These are phyloP conservation scores for Chaenodraco wilsoni DNA, from an alignment of 2,797 vertebrate species.

Conservation along the genomic window DNA sequence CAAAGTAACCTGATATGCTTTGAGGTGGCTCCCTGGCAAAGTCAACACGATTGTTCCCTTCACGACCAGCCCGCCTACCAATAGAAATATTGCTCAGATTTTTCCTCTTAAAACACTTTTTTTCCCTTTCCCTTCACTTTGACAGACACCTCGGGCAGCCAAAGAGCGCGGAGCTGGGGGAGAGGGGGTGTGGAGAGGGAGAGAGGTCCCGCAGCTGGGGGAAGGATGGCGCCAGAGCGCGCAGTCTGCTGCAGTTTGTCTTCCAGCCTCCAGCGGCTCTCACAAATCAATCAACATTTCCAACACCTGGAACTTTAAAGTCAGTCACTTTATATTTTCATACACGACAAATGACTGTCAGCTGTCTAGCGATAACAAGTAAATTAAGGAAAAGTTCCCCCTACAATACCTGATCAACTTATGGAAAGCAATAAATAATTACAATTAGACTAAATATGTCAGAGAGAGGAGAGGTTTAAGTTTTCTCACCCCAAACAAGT, in stretches of 20 bases:
- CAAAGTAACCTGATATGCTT: conserved; percentile 95
- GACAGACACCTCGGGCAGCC: conserved; percentile 83
- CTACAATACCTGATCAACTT: not conserved
- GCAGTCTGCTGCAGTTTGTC: conserved; percentile 38
- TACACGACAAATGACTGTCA: conserved; percentile 4
- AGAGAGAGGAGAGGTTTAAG: not conserved
- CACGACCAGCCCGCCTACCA: conserved; percentile 84
- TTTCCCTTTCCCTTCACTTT: conserved; percentile 58
- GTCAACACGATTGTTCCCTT: conserved; percentile 90
- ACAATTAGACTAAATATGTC: not conserved
- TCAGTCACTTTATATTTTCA: conserved; percentile 18
- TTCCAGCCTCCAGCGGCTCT: conserved; percentile 36
- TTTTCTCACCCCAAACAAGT: not conserved
- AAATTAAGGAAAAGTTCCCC: not conserved
- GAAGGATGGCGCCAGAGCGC: conserved; percentile 82
- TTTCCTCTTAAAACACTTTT: conserved; percentile 71
- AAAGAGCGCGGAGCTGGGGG: conserved; percentile 70
- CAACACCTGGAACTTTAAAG: conserved; percentile 30
- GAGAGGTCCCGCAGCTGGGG: conserved; percentile 63
- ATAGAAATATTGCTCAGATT: conserved; percentile 85
- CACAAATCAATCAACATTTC: conserved; percentile 45
- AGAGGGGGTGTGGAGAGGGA: conserved; percentile 19
- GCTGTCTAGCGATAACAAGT: not conserved
- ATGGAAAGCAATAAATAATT: not conserved
- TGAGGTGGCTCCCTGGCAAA: conserved; percentile 93